phyloP scores from a whole-genome alignment of 2,888 invertebrate genomes.

The Ophion ellenae region DNA sequence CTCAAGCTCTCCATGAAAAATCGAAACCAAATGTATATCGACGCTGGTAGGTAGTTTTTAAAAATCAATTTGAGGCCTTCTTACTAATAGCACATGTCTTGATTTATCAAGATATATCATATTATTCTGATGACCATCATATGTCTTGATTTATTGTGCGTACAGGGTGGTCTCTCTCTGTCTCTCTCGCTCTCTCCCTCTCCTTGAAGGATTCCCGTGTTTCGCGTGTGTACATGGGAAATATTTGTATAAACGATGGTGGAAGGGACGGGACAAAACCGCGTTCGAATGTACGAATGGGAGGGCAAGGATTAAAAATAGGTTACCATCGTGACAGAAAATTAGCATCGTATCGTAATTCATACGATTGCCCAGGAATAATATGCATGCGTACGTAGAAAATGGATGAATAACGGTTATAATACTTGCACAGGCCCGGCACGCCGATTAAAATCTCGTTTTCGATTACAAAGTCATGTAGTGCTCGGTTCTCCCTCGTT shows the following conservation, averaged over 20 bases:
- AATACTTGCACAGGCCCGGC: constrained; percentile 51
- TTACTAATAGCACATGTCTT: not conserved
- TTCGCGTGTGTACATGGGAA: constrained; percentile 9
- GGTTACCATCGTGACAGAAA: constrained; percentile 59
- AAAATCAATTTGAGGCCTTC: constrained; percentile 1
- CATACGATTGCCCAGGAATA: constrained; percentile 44
- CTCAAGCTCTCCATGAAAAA: not conserved
- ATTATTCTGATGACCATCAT: not conserved
- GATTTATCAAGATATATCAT: not conserved
- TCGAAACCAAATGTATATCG: not conserved
- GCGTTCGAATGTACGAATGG: constrained; percentile 4
- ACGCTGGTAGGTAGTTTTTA: not conserved
- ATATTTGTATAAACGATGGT: constrained; percentile 21
- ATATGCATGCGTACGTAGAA: constrained; percentile 44
- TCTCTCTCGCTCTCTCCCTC: not conserved
- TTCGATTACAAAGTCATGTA: constrained; percentile 64
- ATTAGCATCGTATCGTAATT: constrained; percentile 63
- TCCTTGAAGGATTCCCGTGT: too few species aligned
- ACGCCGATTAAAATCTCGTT: constrained; percentile 69
- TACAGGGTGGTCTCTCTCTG: too few species aligned
- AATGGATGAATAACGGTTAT: constrained; percentile 63
- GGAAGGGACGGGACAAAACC: constrained; percentile 30
- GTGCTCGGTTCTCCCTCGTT: constrained; percentile 26
- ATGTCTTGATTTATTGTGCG: not conserved
- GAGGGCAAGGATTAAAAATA: constrained; percentile 55